phyloP scores from a whole-genome alignment of 2,888 invertebrate species.

The Morpho deidamia region DNA sequence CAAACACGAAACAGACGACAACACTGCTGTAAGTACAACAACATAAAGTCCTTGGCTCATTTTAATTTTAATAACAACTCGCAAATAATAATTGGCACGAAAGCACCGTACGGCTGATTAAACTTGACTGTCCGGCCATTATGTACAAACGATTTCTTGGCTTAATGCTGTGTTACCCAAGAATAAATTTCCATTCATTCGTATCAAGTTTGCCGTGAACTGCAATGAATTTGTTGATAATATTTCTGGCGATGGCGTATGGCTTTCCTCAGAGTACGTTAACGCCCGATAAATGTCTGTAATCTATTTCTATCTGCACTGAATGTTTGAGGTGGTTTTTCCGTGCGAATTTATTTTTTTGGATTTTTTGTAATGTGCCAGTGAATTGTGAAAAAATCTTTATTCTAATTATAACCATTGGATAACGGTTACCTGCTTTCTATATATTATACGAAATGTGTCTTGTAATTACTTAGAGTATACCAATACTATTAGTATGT shows the following conservation, averaged over 20 bases:
- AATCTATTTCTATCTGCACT: too few relatives aligned
- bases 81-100: slow-evolving; percentile 25
- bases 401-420: too few relatives aligned
- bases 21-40: slow-evolving; percentile 15
- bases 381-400: too few relatives aligned
- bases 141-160: slow-evolving; percentile 25
- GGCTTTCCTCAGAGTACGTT: neutral
- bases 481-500: too few relatives aligned
- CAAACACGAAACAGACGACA: slow-evolving; percentile 11
- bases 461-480: too few relatives aligned
- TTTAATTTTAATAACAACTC: slow-evolving; percentile 9
- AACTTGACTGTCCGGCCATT: slow-evolving; percentile 35
- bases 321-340: neutral
- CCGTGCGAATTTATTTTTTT: too few relatives aligned
- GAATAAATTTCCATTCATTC: slow-evolving; percentile 28
- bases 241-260: neutral
- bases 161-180: slow-evolving; percentile 8
- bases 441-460: too few relatives aligned
- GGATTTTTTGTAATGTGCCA: too few relatives aligned
- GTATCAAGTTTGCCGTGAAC: slow-evolving; percentile 41
- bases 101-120: slow-evolving; percentile 27
- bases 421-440: too few relatives aligned
- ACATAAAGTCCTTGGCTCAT: slow-evolving; percentile 16
- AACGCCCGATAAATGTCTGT: too few relatives aligned
- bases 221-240: neutral